Evolutionary conservation across 2,113 vertebrate species (phyloP), one percentile per base, ranked within the genome.

Genomic region (Podarcis raffonei): DNA sequence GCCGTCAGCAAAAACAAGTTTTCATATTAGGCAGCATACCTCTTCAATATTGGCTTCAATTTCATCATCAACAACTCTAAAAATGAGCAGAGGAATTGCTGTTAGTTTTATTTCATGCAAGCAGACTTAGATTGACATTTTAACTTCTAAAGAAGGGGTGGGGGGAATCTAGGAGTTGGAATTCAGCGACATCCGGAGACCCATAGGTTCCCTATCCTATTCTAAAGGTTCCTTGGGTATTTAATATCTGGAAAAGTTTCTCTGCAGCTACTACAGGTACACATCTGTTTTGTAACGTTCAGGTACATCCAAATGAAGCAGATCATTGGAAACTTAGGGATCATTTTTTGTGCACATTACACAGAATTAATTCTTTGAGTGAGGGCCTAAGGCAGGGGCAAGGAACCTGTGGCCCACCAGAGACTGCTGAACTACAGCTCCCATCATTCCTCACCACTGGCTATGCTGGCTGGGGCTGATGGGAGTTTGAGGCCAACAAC

Each of bases 11-110:
- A 37, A 66, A 80, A 75, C 13, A 30, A 32, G 12, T 27, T 65
- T 48, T 66, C 9, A n/a, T 48, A 68, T 83, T 30, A 83, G 37
- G 11, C 15, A 32, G 74, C 13, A 35, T 95, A 98, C 97, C 96
- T 98, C 97, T 20, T 97, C 97, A 88, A 97, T 75, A 90, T 90
- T 94, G 84, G 96, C 97, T 76, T 98, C 97, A 6, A 97, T 96
- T 92, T 97, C 95, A 77, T 97, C 97, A 74, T 97, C 97, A 0
- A 97, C 95, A 42, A 95, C 92, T 89, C 97, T 98, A 91, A 86
- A 95, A 93, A 94, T 42, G 78, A 80, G 88, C n/a, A 95, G 93
- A 90, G 66, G 91, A 89, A 91, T 6, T 18, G 12, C 0, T 53
- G 85, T 94, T 87, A 94, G 91, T 69, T n/a, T 39, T 91, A 87